Percentiles rank a stretch among this genome's conserved stretches.
These are phyloP conservation scores for Struthio camelus DNA, from an alignment of 2,113 vertebrate genomes.

Conservation along the genomic window DNA sequence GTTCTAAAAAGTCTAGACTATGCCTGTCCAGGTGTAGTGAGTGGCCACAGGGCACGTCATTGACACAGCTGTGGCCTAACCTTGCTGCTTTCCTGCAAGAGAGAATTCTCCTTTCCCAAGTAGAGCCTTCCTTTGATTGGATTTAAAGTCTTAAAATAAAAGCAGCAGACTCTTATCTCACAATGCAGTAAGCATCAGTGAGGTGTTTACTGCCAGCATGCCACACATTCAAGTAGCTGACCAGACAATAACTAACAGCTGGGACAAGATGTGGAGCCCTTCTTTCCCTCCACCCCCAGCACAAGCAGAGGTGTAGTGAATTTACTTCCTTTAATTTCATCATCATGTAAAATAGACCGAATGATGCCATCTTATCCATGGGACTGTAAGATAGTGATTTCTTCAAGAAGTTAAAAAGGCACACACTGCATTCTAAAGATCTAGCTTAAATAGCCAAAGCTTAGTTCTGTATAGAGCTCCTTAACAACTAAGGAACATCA, in stretches of 20 bases:
- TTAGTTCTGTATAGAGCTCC: neutral
- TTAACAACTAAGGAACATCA: rapidly evolving
- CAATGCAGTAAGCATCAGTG: rapidly evolving
- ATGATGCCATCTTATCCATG: neutral
- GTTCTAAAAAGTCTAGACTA: too few relatives aligned
- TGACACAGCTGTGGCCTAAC: too few relatives aligned
- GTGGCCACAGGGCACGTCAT: too few relatives aligned
- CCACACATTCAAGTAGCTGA: neutral
- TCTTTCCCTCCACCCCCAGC: neutral
- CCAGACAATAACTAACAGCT: neutral
- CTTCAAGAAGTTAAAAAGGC: neutral
- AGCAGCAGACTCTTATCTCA: neutral
- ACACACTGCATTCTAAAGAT: neutral
- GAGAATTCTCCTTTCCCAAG: neutral
- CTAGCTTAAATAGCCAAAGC: neutral
- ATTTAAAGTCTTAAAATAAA: neutral
- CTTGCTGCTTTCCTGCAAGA: neutral
- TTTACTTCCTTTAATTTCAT: neutral
- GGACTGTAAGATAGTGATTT: neutral
- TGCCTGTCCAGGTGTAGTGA: too few relatives aligned
- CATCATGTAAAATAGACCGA: rapidly evolving
- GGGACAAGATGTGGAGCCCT: rapidly evolving
- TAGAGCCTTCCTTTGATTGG: neutral
- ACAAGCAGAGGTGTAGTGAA: neutral
- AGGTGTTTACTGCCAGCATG: neutral